Base-by-base conservation (phyloP, 2,888 invertebrate species). In the Lasioglossum villosulum region DNA sequence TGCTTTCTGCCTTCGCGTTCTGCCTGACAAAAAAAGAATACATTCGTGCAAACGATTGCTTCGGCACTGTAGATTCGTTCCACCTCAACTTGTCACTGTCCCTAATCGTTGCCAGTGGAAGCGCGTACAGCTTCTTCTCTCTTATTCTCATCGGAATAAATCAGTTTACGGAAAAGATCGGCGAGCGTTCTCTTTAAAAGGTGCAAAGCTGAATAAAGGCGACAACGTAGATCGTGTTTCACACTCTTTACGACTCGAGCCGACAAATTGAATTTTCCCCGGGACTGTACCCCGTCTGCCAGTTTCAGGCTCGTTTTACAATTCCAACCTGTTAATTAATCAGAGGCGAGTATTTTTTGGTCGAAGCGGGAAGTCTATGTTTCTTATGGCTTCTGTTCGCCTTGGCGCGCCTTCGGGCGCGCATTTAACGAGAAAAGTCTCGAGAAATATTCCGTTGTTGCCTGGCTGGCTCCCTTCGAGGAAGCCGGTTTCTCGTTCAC, bases 381-480 rank as follows among this genome's bases (percentile, higher is more conserved):
- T 63, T 63, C 30, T 6, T 30, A 63, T 6, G 63, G 63, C 30
- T 63, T 63, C 63, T 27, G 59, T 59, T 27, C 59, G 59, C 59
- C 12, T 59, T 59, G 14, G 3, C 27, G 27, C 59, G 27, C 27
- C 59, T 59, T 27, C 16, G 59, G 16, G 6, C 30, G 5, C 6
- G 63, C 63, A 4, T 63, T 30, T 30, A 30, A 30, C 63, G 63
- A 30, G 27, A 16, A 30, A 63, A 63, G 63, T 63, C 63, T 63
- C 63, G 63, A 30, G 63, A 63, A 63, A 63, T 63, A 63, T 63
- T 63, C 63, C 63, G 63, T 63, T 30, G 30, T 30, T 6, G 30
- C 63, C 30, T 30, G 27, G 14, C 59, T 30, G 12, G 14, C 59
- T 63, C 63, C 30, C 63, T 63, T 63, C 63, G 16, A 63, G 63